Conservation (phyloP, 2,113 vertebrate species). For the Upupa epops region DNA sequence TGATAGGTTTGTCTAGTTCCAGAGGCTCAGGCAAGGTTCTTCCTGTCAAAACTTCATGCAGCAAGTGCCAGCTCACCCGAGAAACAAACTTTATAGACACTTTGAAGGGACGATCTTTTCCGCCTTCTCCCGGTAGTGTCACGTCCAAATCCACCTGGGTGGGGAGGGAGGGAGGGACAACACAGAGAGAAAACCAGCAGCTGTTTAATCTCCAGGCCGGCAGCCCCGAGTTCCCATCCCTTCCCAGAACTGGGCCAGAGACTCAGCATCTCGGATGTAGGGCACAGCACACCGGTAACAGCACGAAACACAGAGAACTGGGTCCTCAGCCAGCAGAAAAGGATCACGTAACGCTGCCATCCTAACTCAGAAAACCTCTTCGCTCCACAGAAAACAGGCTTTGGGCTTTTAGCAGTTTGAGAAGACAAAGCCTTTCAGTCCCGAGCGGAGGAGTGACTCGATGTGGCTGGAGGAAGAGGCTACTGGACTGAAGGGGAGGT, state of each 20-base stretch:
- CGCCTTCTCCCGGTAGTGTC: slow-evolving; percentile 97
- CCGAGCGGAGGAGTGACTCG: not conserved
- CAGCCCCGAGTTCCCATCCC: not conserved
- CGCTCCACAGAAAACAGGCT: not conserved
- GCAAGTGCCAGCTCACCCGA: slow-evolving; percentile 98
- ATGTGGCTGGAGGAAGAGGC: not conserved
- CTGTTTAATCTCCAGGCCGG: not conserved
- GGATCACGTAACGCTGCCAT: not conserved
- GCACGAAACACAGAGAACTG: not conserved
- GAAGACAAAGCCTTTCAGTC: not conserved
- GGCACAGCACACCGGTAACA: not conserved
- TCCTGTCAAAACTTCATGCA: slow-evolving; percentile 97
- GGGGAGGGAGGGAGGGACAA: too few relatives aligned
- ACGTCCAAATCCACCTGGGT: slow-evolving; percentile 97
- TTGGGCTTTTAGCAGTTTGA: not conserved
- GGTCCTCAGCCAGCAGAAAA: not conserved
- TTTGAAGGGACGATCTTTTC: slow-evolving; percentile 98
- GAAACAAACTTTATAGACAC: slow-evolving; percentile 98
- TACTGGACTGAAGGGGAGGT: not conserved
- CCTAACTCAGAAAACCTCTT: not conserved
- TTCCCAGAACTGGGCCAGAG: not conserved
- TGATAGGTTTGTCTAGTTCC: slow-evolving; percentile 99
- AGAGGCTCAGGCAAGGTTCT: slow-evolving; percentile 95
- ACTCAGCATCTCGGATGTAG: not conserved
- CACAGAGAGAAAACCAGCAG: not conserved